Conservation (phyloP, 2,113 vertebrate species). For the Periophthalmodon schlosseri region DNA sequence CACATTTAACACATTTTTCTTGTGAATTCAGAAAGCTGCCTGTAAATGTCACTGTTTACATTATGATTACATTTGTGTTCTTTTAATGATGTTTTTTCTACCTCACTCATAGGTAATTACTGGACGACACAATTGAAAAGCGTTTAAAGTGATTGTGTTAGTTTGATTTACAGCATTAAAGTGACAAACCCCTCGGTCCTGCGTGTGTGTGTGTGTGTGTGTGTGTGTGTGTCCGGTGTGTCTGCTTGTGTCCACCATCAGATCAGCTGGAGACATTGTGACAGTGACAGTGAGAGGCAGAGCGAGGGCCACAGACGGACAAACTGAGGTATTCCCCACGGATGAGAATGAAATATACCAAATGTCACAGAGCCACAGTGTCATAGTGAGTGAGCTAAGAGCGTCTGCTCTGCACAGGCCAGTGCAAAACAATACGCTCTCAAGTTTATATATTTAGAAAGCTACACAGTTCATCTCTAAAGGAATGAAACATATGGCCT, state of each 20-base stretch:
- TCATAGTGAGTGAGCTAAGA: slow-evolving; percentile 13
- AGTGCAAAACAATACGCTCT: not conserved
- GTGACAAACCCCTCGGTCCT: too few relatives aligned
- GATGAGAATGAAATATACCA: slow-evolving; percentile 23
- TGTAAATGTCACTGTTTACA: too few relatives aligned
- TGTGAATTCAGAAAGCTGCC: too few relatives aligned
- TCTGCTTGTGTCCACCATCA: slow-evolving; percentile 38
- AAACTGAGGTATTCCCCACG: slow-evolving; percentile 27
- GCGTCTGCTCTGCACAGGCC: not conserved
- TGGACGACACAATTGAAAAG: too few relatives aligned
- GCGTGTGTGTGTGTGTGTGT: too few relatives aligned
- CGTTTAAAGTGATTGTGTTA: too few relatives aligned
- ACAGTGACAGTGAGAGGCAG: slow-evolving; percentile 24
- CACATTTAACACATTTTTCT: too few relatives aligned
- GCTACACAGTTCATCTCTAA: not conserved
- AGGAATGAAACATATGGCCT: not conserved
- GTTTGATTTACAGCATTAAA: too few relatives aligned
- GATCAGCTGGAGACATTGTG: slow-evolving; percentile 22
- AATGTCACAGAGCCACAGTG: slow-evolving; percentile 32
- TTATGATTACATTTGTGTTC: too few relatives aligned
- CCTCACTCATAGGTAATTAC: too few relatives aligned
- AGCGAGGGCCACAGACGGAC: slow-evolving; percentile 11
- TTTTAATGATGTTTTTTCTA: too few relatives aligned
- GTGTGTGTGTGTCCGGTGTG: not conserved
- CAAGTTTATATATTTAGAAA: not conserved